Evolutionary conservation across 2,113 vertebrate genomes (phyloP).

Genomic region (Tragulus kanchil): DNA sequence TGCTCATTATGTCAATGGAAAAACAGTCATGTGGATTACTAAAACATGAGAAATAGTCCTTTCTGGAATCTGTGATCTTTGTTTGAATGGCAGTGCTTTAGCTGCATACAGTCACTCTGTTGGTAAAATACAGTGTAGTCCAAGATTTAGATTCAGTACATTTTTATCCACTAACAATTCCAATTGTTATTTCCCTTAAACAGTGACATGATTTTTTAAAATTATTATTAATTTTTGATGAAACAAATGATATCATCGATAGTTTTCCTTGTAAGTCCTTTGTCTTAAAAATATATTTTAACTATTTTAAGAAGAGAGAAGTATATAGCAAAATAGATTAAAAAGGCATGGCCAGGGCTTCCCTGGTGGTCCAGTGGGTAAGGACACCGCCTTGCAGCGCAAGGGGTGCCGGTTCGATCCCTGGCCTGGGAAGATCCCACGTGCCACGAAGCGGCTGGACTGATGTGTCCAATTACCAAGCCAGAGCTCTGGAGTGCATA

Average conservation of each 20-base stretch:
- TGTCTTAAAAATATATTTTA: constrained; percentile 23
- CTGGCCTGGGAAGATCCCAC: no score
- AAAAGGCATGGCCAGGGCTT: not conserved
- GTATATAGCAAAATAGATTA: not conserved
- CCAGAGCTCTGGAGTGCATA: no score
- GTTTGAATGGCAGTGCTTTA: not conserved
- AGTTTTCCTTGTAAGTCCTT: not conserved
- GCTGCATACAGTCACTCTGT: not conserved
- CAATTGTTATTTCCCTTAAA: not conserved
- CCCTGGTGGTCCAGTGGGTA: no score
- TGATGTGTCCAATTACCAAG: no score
- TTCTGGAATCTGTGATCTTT: constrained; percentile 46
- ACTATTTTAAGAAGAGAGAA: constrained; percentile 2
- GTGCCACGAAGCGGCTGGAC: no score
- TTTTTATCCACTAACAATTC: constrained; percentile 32
- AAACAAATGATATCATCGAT: not conserved
- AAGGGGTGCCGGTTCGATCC: no score
- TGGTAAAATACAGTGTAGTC: not conserved
- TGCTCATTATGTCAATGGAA: not conserved
- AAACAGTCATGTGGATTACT: not conserved
- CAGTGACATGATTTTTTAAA: not conserved
- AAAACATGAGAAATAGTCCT: not conserved
- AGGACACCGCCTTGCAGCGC: no score
- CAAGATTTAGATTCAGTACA: not conserved
- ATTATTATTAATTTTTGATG: constrained; percentile 24